phyloP scores from a whole-genome alignment of 2,113 vertebrate species.

The Ptilorrhoa leucosticta region DNA sequence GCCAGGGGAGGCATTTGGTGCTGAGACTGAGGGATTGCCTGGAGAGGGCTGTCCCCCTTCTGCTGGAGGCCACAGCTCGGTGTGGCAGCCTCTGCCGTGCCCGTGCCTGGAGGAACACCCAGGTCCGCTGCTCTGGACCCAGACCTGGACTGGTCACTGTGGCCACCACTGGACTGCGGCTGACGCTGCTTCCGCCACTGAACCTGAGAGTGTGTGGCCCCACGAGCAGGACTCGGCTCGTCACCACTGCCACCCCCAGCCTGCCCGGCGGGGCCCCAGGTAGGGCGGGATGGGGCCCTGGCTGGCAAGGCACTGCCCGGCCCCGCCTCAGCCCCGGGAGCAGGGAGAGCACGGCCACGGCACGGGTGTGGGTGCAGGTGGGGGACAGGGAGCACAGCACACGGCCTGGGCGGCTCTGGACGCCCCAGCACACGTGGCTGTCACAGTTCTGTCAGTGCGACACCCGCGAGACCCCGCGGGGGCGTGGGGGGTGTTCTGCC shows the following conservation, averaged over 20 bases:
- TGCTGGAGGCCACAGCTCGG: neutral
- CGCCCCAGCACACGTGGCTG: rapidly evolving
- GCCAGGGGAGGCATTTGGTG: neutral
- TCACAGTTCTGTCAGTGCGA: rapidly evolving
- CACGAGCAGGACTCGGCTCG: rapidly evolving
- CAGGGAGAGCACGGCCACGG: rapidly evolving
- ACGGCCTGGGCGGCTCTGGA: neutral
- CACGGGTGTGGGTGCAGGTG: rapidly evolving
- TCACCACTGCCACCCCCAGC: rapidly evolving
- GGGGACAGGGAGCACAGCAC: neutral
- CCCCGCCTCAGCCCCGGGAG: neutral
- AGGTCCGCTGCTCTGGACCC: neutral
- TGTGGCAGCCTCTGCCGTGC: neutral
- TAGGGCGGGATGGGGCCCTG: neutral
- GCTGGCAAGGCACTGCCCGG: neutral
- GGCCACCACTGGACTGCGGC: neutral
- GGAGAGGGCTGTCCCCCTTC: neutral
- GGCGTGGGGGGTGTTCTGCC: neutral
- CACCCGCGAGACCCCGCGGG: neutral
- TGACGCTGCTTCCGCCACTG: rapidly evolving
- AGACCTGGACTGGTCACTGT: neutral
- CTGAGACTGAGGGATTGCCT: rapidly evolving
- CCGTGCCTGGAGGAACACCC: rapidly evolving
- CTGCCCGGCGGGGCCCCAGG: neutral
- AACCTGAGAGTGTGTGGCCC: neutral